Base-by-base conservation (phyloP, 2,113 vertebrate species). In the Bubo bubo region DNA sequence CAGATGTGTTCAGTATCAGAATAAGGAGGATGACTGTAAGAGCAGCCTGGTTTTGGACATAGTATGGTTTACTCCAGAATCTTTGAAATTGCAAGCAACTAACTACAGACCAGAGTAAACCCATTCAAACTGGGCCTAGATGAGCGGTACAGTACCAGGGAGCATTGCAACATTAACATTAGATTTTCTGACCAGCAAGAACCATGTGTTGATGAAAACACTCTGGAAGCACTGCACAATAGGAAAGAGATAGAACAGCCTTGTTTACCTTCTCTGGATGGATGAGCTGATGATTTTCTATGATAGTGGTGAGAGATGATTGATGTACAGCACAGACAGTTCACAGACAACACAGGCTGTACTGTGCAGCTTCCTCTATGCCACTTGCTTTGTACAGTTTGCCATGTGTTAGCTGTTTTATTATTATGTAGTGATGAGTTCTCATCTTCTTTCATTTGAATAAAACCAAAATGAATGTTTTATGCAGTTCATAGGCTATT, bases 371-470 rank as follows among this genome's bases (percentile, higher is more conserved):
- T 75, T 79, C 39, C 14, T 58, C 63, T 37, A 1, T 47, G 28
- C 4, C 37, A 21, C 17, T 73, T 37, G 24, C 17, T 62, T 81
- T 79, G 26, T 52, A 39, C 43, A n/a, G 53, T 72, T 37, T 84
- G 12, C 14, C 16, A 18, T 34, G 20, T 63, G 39, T 68, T 70
- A 91, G 24, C 28, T 76, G 7, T 45, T 84, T 41, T 20, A 66
- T 39, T 49, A n/a, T 45, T 39, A 45, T 32, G 7, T 13, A n/a
- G 24, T 43, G n/a, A 80, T 53, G 12, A 68, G 15, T 15, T 19
- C 73, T 91, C 10, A 60, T 30, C 86, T 74, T 75, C 12, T 50
- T n/a, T 63, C 26, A 92, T 88, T 79, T 58, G 73, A 92, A 70
- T 73, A 45, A 73, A 85, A n/a, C 30, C 24, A 64, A 62, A 93